Percentiles rank a stretch among this genome's conserved stretches.
Evolutionary conservation across 2,113 vertebrate genomes (phyloP).

Genomic region (Edolisoma coerulescens): DNA sequence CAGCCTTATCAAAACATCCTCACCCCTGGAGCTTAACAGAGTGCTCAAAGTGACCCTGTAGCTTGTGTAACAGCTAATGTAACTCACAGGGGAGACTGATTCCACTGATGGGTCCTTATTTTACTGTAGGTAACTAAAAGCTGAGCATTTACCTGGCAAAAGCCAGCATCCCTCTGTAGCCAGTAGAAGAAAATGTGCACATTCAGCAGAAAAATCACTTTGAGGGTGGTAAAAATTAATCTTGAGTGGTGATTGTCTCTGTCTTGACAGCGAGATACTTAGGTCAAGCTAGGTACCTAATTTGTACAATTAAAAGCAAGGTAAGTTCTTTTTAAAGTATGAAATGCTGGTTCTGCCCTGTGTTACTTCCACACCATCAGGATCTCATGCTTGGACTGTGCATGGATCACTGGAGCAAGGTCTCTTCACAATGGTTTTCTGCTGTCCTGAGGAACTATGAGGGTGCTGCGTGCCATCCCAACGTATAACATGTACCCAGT

Average conservation of each 20-base stretch:
- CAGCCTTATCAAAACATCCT: not conserved
- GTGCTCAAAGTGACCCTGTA: not conserved
- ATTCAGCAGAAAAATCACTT: not conserved
- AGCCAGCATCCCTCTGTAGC: not conserved
- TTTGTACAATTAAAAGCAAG: not conserved
- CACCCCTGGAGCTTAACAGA: not conserved
- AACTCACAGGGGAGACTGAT: not conserved
- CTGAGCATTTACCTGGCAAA: not conserved
- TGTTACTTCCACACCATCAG: not conserved
- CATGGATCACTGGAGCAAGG: not conserved
- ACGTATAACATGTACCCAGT: not conserved
- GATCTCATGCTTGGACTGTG: not conserved
- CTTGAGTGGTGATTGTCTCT: not conserved
- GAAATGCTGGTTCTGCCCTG: not conserved
- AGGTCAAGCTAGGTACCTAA: not conserved
- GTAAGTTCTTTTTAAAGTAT: not conserved
- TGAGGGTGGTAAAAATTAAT: not conserved
- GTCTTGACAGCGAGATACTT: not conserved
- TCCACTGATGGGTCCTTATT: not conserved
- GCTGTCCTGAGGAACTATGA: not conserved
- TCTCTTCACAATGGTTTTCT: not conserved
- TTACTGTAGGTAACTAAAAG: not conserved
- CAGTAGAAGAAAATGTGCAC: not conserved
- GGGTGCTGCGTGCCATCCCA: fast-evolving
- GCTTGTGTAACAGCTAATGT: not conserved